phyloP scores from a whole-genome alignment of 2,797 vertebrate genomes.

The Semotilus atromaculatus region DNA sequence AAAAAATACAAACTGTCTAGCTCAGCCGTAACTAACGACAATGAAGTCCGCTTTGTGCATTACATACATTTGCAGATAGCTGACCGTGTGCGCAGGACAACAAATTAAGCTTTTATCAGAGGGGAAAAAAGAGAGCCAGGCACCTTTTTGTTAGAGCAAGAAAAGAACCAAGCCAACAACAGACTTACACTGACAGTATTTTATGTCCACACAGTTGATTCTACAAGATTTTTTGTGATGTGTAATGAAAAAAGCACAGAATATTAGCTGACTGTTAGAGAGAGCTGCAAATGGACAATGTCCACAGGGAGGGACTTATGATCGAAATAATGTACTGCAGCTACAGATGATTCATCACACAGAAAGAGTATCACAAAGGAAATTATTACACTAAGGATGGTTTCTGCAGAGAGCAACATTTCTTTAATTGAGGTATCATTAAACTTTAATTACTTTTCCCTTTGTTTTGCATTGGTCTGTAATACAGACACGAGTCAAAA shows the following conservation, averaged over 20 bases:
- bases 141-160: conserved; percentile 10
- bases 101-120: conserved; percentile 37
- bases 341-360: conserved; percentile 33
- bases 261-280: conserved; percentile 47
- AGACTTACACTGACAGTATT: conserved; percentile 49
- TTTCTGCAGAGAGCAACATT: background rate
- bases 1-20: conserved; percentile 16
- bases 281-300: conserved; percentile 17
- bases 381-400: conserved; percentile 7
- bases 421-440: conserved; percentile 21
- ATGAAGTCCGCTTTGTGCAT: conserved; percentile 24
- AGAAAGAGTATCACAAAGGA: conserved; percentile 12
- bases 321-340: conserved; percentile 29
- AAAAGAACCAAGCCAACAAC: conserved; percentile 40
- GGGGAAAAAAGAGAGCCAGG: background rate
- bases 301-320: conserved; percentile 25
- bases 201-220: conserved; percentile 49
- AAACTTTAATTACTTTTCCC: conserved; percentile 29
- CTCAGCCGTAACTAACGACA: conserved; percentile 24
- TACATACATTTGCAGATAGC: conserved; percentile 30
- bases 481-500: background rate
- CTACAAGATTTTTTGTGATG: conserved; percentile 54
- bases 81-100: conserved; percentile 21
- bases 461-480: conserved; percentile 25
- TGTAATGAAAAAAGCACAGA: conserved; percentile 56